Base-by-base conservation (phyloP, 2,888 invertebrate species). In the Tipula confusa region DNA sequence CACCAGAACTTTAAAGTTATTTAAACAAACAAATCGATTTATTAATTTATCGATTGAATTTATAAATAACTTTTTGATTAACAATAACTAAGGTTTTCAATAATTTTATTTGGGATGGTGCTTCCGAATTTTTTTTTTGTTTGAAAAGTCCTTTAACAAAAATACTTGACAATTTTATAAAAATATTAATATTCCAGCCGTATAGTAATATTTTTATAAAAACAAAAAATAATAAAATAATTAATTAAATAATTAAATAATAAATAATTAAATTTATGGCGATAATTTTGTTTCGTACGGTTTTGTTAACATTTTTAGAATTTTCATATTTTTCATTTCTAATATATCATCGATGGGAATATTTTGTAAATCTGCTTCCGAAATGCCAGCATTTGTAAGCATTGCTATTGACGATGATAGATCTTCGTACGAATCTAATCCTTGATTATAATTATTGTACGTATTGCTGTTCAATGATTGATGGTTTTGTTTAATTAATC, bases 271-370 rank as follows among this genome's bases (percentile, higher is more conserved):
- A 64, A 64, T 64, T 64, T 29, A 80, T 80, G 80, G 80, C 29
- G 31, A 80, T 31, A 80, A 80, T 15, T 80, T 80, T 29, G 29
- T n/a, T 11, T 80, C 80, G n/a, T 29, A 80, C 15, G 80, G 80
- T 80, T 80, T 80, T 29, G 80, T 15, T 29, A 80, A 29, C 29
- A 80, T 80, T 80, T 80, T 80, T 29, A 80, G 15, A 80, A 80
- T 29, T 31, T 80, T 80, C 80, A 80, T 80, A 80, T 80, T 80
- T 80, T 80, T 80, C 80, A 31, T 29, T 80, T 80, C 80, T 80
- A 80, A 0, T 13, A 80, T 13, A 80, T 80, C 80, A 29, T 80
- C 80, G 9, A 80, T 29, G 7, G 80, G 80, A 0, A 29, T 29
- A 29, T 31, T 80, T 64, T 64, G 64, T 29, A 80, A 31, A 29